phyloP scores from a whole-genome alignment of 2,797 vertebrate species.

The Cynopterus sphinx region DNA sequence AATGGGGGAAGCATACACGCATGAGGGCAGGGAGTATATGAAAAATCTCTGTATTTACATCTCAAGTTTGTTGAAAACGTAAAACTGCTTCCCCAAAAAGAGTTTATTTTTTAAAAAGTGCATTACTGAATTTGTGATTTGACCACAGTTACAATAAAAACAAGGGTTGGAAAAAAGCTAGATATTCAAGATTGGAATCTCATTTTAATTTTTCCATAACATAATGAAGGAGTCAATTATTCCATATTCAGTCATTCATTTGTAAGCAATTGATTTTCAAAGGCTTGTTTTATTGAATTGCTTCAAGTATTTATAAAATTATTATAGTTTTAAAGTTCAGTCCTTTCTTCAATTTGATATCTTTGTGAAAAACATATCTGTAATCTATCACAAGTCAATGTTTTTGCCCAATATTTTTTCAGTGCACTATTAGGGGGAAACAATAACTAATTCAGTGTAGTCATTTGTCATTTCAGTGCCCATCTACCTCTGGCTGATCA shows the following conservation, averaged over 20 bases:
- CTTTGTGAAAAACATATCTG: neutral
- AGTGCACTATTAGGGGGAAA: neutral
- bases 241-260: slow-evolving; percentile 29
- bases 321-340: neutral
- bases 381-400: neutral
- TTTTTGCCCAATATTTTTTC: neutral
- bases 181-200: neutral
- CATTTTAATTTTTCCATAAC: neutral
- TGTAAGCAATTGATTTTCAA: neutral
- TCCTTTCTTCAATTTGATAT: neutral
- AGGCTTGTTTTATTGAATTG: slow-evolving; percentile 26
- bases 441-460: neutral
- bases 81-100: neutral
- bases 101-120: neutral
- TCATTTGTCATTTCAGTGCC: neutral
- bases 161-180: neutral
- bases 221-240: neutral
- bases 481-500: neutral
- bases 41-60: neutral
- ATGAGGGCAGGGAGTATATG: neutral
- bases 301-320: slow-evolving; percentile 47
- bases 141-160: neutral
- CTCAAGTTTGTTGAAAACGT: neutral
- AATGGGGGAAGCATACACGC: neutral
- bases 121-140: neutral